phyloP scores from a whole-genome alignment of 1,140 invertebrate genomes.

The Drosophila guanche region DNA sequence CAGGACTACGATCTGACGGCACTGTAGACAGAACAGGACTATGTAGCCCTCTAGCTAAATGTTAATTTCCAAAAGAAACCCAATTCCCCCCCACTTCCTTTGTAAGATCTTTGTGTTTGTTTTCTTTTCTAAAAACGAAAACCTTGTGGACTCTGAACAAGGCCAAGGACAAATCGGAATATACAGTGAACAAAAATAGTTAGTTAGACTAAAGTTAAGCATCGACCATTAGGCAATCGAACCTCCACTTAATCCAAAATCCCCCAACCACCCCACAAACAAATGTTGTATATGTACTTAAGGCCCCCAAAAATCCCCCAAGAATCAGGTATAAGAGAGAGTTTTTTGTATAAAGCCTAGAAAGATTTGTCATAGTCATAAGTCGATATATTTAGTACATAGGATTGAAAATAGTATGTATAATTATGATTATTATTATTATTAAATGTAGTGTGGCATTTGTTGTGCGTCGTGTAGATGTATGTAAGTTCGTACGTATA shows the following conservation, averaged over 20 bases:
- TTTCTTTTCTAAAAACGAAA: slow-evolving; percentile 35
- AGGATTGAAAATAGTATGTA: slow-evolving; percentile 39
- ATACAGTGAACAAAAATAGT: slow-evolving; percentile 81
- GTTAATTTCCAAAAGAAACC: slow-evolving; percentile 39
- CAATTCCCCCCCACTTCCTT: slow-evolving; percentile 2
- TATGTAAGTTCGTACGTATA: slow-evolving; percentile 72
- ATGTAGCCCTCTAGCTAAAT: slow-evolving; percentile 25
- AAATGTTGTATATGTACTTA: slow-evolving; percentile 59
- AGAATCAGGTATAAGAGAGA: slow-evolving; percentile 38
- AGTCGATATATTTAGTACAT: slow-evolving; percentile 35
- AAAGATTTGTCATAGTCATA: slow-evolving; percentile 72
- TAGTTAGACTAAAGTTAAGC: slow-evolving; percentile 58
- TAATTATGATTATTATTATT: slow-evolving; percentile 38
- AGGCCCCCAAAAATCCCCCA: slow-evolving; percentile 19
- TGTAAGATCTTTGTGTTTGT: slow-evolving; percentile 25
- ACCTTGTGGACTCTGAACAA: slow-evolving; percentile 15
- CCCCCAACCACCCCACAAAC: neutral
- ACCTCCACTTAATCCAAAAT: slow-evolving; percentile 13
- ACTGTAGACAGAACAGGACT: slow-evolving; percentile 85
- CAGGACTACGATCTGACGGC: slow-evolving; percentile 90
- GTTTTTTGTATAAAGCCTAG: slow-evolving; percentile 72
- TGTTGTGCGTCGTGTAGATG: slow-evolving; percentile 68
- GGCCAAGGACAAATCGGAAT: slow-evolving; percentile 67
- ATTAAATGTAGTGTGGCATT: slow-evolving; percentile 62
- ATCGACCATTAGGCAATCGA: slow-evolving; percentile 56